Conservation (phyloP, 2,113 vertebrate species). For the Tenebrosternarchus preto region DNA sequence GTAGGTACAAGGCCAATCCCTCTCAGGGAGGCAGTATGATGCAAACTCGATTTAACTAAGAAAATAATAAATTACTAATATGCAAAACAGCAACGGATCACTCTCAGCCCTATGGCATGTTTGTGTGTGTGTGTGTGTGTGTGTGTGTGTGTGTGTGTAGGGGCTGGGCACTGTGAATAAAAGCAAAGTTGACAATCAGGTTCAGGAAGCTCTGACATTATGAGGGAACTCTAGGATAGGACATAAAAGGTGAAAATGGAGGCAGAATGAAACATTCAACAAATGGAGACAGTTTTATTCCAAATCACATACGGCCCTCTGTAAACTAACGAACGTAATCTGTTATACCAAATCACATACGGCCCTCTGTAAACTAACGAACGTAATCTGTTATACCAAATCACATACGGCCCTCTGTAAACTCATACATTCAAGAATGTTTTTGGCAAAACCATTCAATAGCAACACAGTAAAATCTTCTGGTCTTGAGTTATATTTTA, state of each 20-base stretch:
- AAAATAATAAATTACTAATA: not conserved
- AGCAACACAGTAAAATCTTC: too few relatives aligned
- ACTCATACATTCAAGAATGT: too few relatives aligned
- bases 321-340: not conserved
- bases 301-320: too few relatives aligned
- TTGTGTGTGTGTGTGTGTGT: not conserved
- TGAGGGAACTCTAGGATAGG: not conserved
- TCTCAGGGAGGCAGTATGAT: too few relatives aligned
- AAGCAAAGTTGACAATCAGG: slow-evolving; percentile 28
- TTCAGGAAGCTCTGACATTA: slow-evolving; percentile 1
- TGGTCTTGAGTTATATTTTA: too few relatives aligned
- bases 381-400: not conserved
- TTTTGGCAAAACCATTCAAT: too few relatives aligned
- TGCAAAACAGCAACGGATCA: not conserved
- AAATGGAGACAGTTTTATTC: too few relatives aligned
- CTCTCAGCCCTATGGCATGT: too few relatives aligned
- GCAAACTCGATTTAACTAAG: not conserved
- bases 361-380: not conserved
- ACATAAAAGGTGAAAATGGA: too few relatives aligned
- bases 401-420: not conserved
- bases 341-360: too few relatives aligned
- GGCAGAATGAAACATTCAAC: not conserved
- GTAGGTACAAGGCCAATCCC: too few relatives aligned
- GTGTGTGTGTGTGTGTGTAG: not conserved
- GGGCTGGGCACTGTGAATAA: not conserved